Conservation (phyloP, 1,140 invertebrate genomes). For the Formica selysi region DNA sequence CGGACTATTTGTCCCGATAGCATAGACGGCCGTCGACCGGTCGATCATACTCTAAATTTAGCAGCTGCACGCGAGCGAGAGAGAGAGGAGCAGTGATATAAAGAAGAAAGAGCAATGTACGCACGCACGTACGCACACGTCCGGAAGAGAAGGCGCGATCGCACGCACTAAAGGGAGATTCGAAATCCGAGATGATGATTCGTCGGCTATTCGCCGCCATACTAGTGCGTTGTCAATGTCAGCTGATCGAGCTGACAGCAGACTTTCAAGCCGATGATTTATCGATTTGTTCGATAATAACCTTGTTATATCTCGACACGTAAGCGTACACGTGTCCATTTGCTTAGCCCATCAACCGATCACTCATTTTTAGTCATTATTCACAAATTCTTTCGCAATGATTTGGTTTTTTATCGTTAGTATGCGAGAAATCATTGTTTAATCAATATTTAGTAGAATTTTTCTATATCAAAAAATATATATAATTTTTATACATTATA, state of each 20-base stretch:
- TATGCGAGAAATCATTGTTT: neutral
- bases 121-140: conserved; percentile 34
- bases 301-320: conserved; percentile 30
- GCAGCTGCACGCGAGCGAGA: conserved; percentile 27
- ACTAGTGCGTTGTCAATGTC: conserved; percentile 63
- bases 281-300: conserved; percentile 53
- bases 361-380: neutral
- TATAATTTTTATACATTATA: too few relatives aligned
- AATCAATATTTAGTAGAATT: too few relatives aligned
- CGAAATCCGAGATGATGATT: conserved; percentile 24
- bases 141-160: conserved; percentile 41
- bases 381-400: neutral
- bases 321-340: neutral
- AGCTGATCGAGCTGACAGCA: conserved; percentile 65
- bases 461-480: too few relatives aligned
- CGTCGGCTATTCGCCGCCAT: neutral
- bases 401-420: neutral
- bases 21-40: conserved; percentile 70
- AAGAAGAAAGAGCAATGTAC: conserved; percentile 37
- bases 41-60: conserved; percentile 81
- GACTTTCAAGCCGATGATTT: conserved; percentile 41
- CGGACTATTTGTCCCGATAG: conserved; percentile 74
- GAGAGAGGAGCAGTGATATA: neutral
- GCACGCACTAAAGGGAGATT: conserved; percentile 53
- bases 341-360: neutral